A percentile compares a stretch with the other conserved stretches of the same genome.
phyloP scores from a whole-genome alignment of 2,888 invertebrate species.

The Meandrusa payeni region DNA sequence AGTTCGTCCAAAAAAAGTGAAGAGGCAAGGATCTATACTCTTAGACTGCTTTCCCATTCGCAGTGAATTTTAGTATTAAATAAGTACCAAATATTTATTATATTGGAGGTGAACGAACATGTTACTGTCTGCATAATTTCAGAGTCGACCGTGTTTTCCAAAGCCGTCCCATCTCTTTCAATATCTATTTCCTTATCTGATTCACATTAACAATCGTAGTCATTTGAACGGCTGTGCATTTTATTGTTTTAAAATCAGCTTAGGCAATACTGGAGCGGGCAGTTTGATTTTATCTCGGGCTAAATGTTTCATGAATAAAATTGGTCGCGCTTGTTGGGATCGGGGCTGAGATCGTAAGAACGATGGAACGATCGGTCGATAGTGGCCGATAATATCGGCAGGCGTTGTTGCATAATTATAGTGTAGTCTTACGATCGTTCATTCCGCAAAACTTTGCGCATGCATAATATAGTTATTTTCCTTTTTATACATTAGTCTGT shows the following conservation, averaged over 20 bases:
- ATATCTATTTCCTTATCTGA: slow-evolving; percentile 65
- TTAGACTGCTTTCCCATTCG: too few relatives aligned
- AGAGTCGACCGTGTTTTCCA: slow-evolving; percentile 36
- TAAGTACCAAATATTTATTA: slow-evolving; percentile 29
- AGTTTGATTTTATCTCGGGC: slow-evolving; percentile 66
- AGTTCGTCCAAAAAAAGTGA: too few relatives aligned
- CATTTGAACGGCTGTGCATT: slow-evolving; percentile 50
- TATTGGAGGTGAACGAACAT: slow-evolving; percentile 42
- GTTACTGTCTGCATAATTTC: slow-evolving; percentile 44
- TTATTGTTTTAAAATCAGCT: slow-evolving; percentile 40
- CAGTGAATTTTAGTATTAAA: too few relatives aligned
- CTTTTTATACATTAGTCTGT: slow-evolving; percentile 5
- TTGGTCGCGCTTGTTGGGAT: slow-evolving; percentile 70
- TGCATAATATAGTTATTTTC: slow-evolving; percentile 49
- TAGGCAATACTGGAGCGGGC: slow-evolving; percentile 48
- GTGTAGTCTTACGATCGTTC: slow-evolving; percentile 50
- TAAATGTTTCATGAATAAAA: slow-evolving; percentile 77
- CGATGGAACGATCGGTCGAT: slow-evolving; percentile 48
- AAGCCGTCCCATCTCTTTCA: slow-evolving; percentile 50
- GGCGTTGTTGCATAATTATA: slow-evolving; percentile 70
- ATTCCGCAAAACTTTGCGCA: slow-evolving; percentile 50
- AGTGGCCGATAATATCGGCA: slow-evolving; percentile 52
- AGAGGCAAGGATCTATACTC: too few relatives aligned
- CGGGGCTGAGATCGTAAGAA: slow-evolving; percentile 55
- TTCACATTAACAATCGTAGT: slow-evolving; percentile 68